Percentiles rank a stretch among this genome's conserved stretches.
Conservation (phyloP, 2,113 vertebrate species). For the Macquaria ambigua region DNA sequence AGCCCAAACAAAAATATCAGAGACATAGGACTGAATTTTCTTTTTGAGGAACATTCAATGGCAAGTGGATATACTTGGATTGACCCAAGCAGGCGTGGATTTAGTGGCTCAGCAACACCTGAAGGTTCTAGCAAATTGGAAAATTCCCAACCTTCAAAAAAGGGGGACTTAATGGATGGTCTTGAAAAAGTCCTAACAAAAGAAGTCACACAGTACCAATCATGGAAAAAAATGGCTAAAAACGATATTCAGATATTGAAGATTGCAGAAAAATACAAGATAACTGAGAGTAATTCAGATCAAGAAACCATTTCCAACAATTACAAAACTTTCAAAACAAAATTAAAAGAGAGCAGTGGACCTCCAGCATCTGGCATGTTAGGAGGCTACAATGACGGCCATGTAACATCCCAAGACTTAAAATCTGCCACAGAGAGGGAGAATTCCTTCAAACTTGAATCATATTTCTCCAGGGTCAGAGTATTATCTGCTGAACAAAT, state of each 20-base stretch:
- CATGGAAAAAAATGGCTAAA: rapidly evolving
- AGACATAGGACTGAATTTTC: background rate
- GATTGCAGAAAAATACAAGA: background rate
- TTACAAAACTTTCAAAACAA: background rate
- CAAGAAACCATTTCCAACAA: rapidly evolving
- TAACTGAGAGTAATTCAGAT: background rate
- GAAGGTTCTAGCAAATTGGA: conserved; percentile 25
- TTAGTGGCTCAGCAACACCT: conserved; percentile 15
- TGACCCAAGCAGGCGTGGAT: conserved; percentile 41
- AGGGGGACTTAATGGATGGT: rapidly evolving
- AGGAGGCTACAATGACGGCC: conserved; percentile 1
- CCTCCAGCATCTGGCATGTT: background rate
- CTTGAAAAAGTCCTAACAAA: rapidly evolving
- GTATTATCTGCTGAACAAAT: conserved; percentile 2
- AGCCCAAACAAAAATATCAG: rapidly evolving
- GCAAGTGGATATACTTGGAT: background rate
- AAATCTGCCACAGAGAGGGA: conserved; percentile 34
- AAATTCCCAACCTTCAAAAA: rapidly evolving
- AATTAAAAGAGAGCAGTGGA: background rate
- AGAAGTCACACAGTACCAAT: background rate
- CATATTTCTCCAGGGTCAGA: conserved; percentile 32
- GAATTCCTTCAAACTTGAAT: conserved; percentile 50
- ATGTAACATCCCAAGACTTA: background rate
- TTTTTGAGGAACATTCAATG: conserved; percentile 33
- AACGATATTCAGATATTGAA: background rate